These are phyloP conservation scores for Pyrgilauda ruficollis DNA, from an alignment of 2,113 vertebrate genomes.

Conservation along the genomic window DNA sequence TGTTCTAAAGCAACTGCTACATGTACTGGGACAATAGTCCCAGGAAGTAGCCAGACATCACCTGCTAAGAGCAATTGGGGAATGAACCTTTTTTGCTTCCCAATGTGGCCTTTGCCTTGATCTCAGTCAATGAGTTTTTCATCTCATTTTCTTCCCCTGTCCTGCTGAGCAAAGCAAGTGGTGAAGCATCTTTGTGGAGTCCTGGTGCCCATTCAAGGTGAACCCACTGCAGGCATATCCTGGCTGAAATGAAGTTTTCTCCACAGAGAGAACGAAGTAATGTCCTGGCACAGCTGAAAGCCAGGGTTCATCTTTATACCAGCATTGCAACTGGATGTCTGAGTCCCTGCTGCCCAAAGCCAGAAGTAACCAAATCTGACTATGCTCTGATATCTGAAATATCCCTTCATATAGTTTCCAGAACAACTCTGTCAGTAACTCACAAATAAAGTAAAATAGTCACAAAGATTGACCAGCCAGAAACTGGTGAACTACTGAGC, in stretches of 20 bases:
- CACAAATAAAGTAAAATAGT: background rate
- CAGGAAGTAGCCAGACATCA: background rate
- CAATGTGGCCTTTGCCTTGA: accelerated
- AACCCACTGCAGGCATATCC: background rate
- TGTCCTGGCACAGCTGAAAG: background rate
- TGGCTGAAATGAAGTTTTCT: background rate
- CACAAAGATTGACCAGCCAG: background rate
- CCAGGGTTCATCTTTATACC: background rate
- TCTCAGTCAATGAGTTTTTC: background rate
- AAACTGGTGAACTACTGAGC: background rate
- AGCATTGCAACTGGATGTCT: background rate
- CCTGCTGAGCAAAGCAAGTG: background rate
- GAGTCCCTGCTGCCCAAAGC: accelerated
- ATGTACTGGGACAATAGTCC: background rate
- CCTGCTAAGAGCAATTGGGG: background rate
- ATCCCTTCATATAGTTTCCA: background rate
- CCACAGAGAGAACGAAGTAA: background rate
- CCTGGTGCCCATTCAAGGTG: background rate
- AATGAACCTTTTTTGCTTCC: background rate
- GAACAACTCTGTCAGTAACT: background rate
- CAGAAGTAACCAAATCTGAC: background rate
- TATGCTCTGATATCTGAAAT: accelerated
- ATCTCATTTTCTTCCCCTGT: background rate
- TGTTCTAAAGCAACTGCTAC: background rate
- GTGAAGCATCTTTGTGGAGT: background rate